Evolutionary conservation across 1,140 invertebrate species (phyloP).

Genomic region (Eupristina koningsbergeri): DNA sequence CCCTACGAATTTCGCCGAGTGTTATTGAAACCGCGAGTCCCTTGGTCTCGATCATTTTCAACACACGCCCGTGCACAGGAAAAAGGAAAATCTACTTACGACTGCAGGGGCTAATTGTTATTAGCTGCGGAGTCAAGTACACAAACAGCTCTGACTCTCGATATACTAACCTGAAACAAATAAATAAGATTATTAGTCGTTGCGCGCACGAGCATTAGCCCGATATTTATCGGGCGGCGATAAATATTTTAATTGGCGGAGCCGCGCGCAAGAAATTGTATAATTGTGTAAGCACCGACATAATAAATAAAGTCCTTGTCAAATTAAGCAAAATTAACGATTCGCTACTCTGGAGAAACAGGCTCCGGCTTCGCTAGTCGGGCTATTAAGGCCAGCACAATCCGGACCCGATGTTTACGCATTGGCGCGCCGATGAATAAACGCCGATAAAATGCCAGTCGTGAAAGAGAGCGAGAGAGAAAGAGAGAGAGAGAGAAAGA

Average conservation of each 20-base stretch:
- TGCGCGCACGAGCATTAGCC: background rate
- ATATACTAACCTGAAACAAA: slow-evolving; percentile 47
- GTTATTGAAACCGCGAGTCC: background rate
- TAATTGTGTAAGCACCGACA: background rate
- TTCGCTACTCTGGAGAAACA: slow-evolving; percentile 27
- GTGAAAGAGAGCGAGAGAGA: background rate
- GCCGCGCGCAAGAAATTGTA: background rate
- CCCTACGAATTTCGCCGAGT: background rate
- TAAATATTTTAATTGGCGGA: slow-evolving; percentile 45
- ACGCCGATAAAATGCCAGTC: slow-evolving; percentile 28
- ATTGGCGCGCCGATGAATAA: slow-evolving; percentile 5
- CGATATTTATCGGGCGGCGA: slow-evolving; percentile 17
- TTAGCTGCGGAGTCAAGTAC: background rate
- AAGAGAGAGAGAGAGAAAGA: background rate
- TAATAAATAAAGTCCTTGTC: slow-evolving; percentile 40
- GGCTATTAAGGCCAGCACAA: slow-evolving; percentile 23
- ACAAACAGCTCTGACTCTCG: too few species aligned
- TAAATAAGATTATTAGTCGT: slow-evolving; percentile 23
- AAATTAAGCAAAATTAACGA: slow-evolving; percentile 53
- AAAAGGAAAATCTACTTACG: slow-evolving; percentile 15
- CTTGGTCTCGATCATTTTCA: background rate
- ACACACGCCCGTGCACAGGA: background rate
- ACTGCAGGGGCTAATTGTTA: background rate
- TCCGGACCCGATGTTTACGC: slow-evolving; percentile 9
- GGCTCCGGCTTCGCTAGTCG: background rate